These are phyloP conservation scores for Eupithecia dodoneata DNA, from an alignment of 2,888 invertebrate species.

Conservation along the genomic window DNA sequence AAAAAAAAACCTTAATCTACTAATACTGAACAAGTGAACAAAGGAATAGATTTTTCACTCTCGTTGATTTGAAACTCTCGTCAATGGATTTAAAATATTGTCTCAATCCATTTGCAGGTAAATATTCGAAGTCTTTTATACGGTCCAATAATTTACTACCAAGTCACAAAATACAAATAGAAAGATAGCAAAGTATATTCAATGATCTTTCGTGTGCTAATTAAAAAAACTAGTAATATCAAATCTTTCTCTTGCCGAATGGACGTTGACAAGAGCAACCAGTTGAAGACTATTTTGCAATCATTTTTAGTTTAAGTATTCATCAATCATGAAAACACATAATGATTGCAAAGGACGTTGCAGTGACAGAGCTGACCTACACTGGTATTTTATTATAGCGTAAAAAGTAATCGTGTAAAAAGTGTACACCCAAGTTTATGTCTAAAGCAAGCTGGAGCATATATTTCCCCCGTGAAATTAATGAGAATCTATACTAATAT, in stretches of 20 bases:
- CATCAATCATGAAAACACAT: background rate
- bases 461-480: background rate
- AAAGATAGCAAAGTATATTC: background rate
- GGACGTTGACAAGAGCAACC: background rate
- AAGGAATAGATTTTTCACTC: slow-evolving; percentile 5
- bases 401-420: too few species aligned
- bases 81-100: slow-evolving; percentile 2
- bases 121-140: background rate
- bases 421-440: too few species aligned
- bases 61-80: background rate
- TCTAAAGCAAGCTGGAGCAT: too few species aligned
- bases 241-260: too few species aligned
- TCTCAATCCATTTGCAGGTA: slow-evolving; percentile 4
- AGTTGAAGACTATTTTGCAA: background rate
- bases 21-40: background rate
- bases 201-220: too few species aligned
- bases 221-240: too few species aligned
- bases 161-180: background rate
- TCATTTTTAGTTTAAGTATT: background rate
- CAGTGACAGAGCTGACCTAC: too few species aligned
- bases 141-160: background rate
- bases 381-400: too few species aligned
- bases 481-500: background rate
- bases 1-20: background rate
- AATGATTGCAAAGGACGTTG: background rate